These are phyloP conservation scores for Lepidurus apus DNA, from an alignment of 1,140 invertebrate species.

Conservation along the genomic window DNA sequence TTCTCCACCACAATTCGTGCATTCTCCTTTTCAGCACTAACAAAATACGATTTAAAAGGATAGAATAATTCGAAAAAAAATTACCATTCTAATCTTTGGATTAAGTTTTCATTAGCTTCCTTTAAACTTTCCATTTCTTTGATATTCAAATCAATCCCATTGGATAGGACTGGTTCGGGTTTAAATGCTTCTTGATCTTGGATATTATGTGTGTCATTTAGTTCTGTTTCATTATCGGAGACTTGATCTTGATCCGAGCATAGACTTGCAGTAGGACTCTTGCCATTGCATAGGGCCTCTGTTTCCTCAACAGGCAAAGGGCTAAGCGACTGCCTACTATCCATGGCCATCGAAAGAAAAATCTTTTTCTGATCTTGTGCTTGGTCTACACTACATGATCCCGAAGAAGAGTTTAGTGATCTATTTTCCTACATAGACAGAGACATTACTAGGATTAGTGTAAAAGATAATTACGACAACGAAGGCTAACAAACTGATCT, in stretches of 20 bases:
- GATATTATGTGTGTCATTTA: neutral
- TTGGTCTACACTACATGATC: no score
- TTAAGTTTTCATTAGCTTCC: neutral
- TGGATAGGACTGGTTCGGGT: neutral
- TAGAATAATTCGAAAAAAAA: neutral
- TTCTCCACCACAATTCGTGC: neutral
- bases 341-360: neutral
- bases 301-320: neutral
- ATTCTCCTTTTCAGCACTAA: neutral
- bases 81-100: conserved; percentile 4
- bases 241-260: neutral
- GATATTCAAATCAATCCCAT: neutral
- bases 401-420: no score
- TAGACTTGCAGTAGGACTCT: neutral
- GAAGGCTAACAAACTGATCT: no score
- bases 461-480: no score
- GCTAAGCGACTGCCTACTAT: neutral
- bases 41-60: neutral
- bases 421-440: no score
- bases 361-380: no score
- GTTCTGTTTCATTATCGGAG: neutral
- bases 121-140: neutral
- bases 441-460: no score
- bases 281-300: neutral
- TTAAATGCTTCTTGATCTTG: no score